Evolutionary conservation across 2,797 vertebrate genomes (phyloP).

Genomic region (Anas georgica): DNA sequence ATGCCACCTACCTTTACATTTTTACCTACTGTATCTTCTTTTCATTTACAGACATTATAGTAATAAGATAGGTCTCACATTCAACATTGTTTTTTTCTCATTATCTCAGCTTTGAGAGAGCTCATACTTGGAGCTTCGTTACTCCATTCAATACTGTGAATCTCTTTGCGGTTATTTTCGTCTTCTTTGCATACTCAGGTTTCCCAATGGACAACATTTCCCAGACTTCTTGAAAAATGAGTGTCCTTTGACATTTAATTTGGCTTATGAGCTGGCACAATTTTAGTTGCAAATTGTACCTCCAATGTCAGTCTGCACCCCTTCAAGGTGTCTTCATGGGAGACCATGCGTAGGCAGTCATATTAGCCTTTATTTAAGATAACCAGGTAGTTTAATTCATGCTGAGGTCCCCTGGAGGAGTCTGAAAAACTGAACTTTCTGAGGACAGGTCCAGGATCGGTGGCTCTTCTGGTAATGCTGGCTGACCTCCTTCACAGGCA

Average conservation of each 20-base stretch:
- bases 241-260: constrained; percentile 17
- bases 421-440: neutral
- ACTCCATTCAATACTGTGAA: neutral
- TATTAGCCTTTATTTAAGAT: neutral
- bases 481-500: neutral
- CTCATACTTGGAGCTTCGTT: constrained; percentile 17
- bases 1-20: neutral
- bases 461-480: neutral
- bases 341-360: neutral
- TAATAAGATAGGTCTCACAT: constrained; percentile 21
- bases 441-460: neutral
- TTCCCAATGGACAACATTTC: neutral
- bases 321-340: neutral
- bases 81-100: neutral
- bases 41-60: neutral
- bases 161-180: neutral
- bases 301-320: neutral
- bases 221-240: neutral
- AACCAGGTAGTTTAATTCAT: neutral
- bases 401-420: neutral
- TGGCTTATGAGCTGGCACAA: neutral
- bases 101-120: constrained; percentile 22
- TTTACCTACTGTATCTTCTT: constrained; percentile 11
- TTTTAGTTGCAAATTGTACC: constrained; percentile 11
- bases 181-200: neutral